Evolutionary conservation across 30 jellyfish, hydroid and myxozoan genomes (phyloP), one percentile per base, ranked within the genome.

Genomic region (Mastigias papua): DNA sequence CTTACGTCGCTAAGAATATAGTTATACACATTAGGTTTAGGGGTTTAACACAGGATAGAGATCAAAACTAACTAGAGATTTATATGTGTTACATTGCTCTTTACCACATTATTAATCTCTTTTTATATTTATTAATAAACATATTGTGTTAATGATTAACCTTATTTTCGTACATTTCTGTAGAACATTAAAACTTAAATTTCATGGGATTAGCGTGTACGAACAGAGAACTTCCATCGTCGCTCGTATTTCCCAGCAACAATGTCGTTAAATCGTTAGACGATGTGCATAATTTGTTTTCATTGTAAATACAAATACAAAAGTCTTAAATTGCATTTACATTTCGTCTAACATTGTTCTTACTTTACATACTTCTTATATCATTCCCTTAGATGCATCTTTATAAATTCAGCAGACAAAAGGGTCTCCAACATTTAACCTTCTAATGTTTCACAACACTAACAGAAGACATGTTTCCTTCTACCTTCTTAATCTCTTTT

Each of bases 251-350:
- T 42, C 51, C 73, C 20, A 48, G 57, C 34, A 49, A 26, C 26
- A 77, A 48, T 51, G 15, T 25, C 34, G 64, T 34, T 10, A 22
- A 77, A 34, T 77, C 88, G 88, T 77, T 29, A 77, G 76, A 77
- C 88, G 88, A 62, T 77, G 88, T 77, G 20, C 57, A 77, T 49
- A 77, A 62, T 77, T 77, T n/a, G 74, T 29, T 77, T 77, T 77
- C 35, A 54, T 51, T 77, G 88, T 77, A 77, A 58, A 77, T 77
- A 77, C 21, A 8, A 22, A 17, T 77, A 29, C 13, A 21, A 17
- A 76, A 58, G 51, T 57, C 60, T 58, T 49, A 17, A 77, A 77
- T 58, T 77, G 61, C 75, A 77, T 58, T 51, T 63, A 20, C 28
- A 51, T 33, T 77, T 33, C 27, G 10, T 62, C n/a, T 77, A 19